phyloP scores from a whole-genome alignment of 2,888 invertebrate genomes.

The Pammene aurita region DNA sequence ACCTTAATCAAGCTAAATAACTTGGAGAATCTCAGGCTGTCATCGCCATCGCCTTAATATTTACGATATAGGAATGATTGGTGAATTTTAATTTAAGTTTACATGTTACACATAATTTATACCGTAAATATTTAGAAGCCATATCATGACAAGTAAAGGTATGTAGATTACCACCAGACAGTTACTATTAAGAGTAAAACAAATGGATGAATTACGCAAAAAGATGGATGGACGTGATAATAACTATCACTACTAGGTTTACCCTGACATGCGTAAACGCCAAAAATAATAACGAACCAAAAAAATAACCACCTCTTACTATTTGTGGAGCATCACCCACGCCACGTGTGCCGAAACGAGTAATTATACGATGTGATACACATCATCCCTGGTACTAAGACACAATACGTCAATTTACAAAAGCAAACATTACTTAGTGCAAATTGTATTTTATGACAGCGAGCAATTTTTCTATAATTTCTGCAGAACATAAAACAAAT shows the following conservation, averaged over 20 bases:
- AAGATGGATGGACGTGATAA: too few relatives aligned
- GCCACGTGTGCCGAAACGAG: conserved; percentile 28
- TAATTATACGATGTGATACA: conserved; percentile 30
- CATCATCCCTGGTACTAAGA: not conserved
- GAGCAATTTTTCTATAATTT: not conserved
- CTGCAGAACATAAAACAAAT: conserved; percentile 6
- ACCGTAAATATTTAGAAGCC: not conserved
- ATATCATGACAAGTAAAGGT: too few relatives aligned
- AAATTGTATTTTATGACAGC: too few relatives aligned
- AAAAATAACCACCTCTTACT: conserved; percentile 14
- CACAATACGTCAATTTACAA: not conserved
- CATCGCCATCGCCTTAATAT: not conserved
- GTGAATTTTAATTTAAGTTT: not conserved
- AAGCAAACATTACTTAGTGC: not conserved
- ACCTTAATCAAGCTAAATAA: too few relatives aligned
- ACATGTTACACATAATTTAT: not conserved
- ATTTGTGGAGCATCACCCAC: conserved; percentile 21
- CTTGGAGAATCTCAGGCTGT: not conserved
- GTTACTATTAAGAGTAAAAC: too few relatives aligned
- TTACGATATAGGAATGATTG: not conserved
- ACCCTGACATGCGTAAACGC: not conserved
- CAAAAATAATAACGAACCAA: too few relatives aligned
- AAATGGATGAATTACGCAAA: too few relatives aligned
- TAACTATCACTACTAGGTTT: too few relatives aligned
- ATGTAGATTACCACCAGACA: too few relatives aligned